Percentiles rank a stretch among this genome's conserved stretches.
Conservation (phyloP, 2,113 vertebrate species). For the Diphyllodes magnificus region DNA sequence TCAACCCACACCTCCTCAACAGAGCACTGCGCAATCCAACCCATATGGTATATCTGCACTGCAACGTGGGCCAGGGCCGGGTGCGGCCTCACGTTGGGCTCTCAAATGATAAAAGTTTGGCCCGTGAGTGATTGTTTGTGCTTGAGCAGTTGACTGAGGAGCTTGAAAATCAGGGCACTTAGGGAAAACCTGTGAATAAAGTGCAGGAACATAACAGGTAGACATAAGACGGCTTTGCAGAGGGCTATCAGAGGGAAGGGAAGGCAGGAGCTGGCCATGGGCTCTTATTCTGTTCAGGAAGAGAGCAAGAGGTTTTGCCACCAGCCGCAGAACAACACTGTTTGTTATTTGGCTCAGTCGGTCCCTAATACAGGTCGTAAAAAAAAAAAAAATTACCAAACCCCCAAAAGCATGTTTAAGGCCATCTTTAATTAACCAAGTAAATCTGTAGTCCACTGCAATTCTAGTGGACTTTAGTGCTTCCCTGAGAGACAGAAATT, state of each 20-base stretch:
- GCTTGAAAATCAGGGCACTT: not conserved
- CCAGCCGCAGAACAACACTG: not conserved
- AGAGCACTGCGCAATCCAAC: conserved; percentile 40
- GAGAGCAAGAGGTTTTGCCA: not conserved
- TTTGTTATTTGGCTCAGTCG: not conserved
- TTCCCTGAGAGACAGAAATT: not conserved
- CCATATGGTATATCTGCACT: conserved; percentile 25
- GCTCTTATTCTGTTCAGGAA: not conserved
- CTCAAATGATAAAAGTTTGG: not conserved
- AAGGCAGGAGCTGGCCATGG: not conserved
- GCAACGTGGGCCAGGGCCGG: not conserved
- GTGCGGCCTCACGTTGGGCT: not conserved
- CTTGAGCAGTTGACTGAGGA: not conserved
- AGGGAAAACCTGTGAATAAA: not conserved
- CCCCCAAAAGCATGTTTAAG: not conserved
- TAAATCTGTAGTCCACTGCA: not conserved
- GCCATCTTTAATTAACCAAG: not conserved
- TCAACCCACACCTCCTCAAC: conserved; percentile 48
- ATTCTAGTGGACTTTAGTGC: not conserved
- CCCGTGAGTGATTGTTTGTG: not conserved
- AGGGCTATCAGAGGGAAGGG: not conserved
- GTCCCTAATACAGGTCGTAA: not conserved
- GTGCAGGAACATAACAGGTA: not conserved
- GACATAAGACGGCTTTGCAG: not conserved
- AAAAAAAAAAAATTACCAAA: not conserved